These are phyloP conservation scores for Ornithoptera alexandrae DNA, from an alignment of 2,888 invertebrate genomes.

Conservation along the genomic window DNA sequence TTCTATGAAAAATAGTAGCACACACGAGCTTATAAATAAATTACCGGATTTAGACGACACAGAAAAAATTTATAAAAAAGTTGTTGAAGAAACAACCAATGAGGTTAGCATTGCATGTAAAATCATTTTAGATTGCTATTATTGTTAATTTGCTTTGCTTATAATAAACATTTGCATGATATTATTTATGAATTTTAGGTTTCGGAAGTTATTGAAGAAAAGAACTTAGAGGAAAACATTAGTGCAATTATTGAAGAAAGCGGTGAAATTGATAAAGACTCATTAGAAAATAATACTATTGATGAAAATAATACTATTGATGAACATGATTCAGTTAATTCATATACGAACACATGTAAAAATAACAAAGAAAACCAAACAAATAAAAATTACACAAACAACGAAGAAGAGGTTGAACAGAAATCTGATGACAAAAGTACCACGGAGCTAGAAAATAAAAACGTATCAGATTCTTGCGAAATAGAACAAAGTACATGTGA, in stretches of 20 bases:
- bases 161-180: slow-evolving; percentile 69
- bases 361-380: slow-evolving; percentile 6
- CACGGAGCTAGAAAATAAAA: slow-evolving; percentile 34
- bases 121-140: slow-evolving; percentile 49
- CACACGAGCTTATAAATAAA: slow-evolving; percentile 67
- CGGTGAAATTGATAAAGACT: slow-evolving; percentile 23
- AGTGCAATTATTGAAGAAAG: slow-evolving; percentile 28
- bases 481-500: slow-evolving; percentile 22
- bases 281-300: not conserved
- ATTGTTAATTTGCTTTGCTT: slow-evolving; percentile 70
- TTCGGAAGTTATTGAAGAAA: slow-evolving; percentile 31
- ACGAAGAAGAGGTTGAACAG: not conserved
- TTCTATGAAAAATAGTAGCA: slow-evolving; percentile 69
- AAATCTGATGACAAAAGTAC: slow-evolving; percentile 25
- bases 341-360: slow-evolving; percentile 7
- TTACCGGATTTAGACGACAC: slow-evolving; percentile 68
- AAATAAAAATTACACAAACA: slow-evolving; percentile 2
- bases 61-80: slow-evolving; percentile 38
- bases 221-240: slow-evolving; percentile 33
- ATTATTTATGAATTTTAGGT: slow-evolving; percentile 65
- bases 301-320: slow-evolving; percentile 5
- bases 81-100: slow-evolving; percentile 38
- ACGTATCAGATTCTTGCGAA: slow-evolving; percentile 35
- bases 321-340: not conserved
- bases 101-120: slow-evolving; percentile 65